Evolutionary conservation across 2,888 invertebrate species (phyloP).

Genomic region (Harpalus rubripes): DNA sequence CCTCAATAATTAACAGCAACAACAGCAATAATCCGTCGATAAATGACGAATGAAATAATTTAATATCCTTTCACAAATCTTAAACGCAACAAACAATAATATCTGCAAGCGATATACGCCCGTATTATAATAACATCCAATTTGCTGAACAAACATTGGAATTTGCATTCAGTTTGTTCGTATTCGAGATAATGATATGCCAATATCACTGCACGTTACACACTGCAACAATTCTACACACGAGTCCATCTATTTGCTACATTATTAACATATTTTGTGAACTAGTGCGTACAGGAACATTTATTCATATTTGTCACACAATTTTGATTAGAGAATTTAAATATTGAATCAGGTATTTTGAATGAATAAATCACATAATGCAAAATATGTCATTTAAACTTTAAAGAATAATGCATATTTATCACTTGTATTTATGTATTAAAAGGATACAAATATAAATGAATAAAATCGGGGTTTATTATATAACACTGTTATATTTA

Average conservation of each 20-base stretch:
- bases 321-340: slow-evolving; percentile 5
- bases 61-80: not conserved
- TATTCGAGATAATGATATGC: slow-evolving; percentile 36
- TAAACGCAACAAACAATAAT: not conserved
- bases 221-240: slow-evolving; percentile 30
- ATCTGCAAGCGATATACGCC: not conserved
- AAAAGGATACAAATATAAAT: not conserved
- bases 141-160: slow-evolving; percentile 31
- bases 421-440: not conserved
- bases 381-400: slow-evolving; percentile 10
- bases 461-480: not conserved
- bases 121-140: slow-evolving; percentile 11
- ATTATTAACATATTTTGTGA: slow-evolving; percentile 36
- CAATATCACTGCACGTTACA: slow-evolving; percentile 30
- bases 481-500: too few species aligned
- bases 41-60: too few species aligned
- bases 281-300: not conserved
- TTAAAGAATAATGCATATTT: not conserved
- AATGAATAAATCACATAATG: not conserved
- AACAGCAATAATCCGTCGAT: too few species aligned
- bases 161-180: slow-evolving; percentile 16
- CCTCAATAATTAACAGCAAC: too few species aligned
- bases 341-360: not conserved
- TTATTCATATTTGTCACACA: not conserved
- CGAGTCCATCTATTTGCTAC: slow-evolving; percentile 3